phyloP scores from a whole-genome alignment of 2,113 vertebrate genomes.

The Megaptera novaeangliae region DNA sequence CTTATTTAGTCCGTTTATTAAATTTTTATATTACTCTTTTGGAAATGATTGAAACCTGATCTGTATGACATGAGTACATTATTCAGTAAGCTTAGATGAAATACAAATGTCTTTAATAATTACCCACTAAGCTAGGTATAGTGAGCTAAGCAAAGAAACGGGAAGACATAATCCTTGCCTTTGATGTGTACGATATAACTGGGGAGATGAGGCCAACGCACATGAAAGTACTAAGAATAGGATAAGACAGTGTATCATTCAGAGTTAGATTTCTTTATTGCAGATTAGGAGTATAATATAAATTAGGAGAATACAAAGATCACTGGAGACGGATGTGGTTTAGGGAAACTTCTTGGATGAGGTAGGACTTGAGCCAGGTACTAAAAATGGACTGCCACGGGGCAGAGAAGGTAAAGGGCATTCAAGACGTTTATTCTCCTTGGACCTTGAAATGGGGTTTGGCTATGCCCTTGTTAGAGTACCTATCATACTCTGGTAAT shows the following conservation, averaged over 20 bases:
- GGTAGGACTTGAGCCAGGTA: background rate
- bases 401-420: background rate
- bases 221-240: background rate
- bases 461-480: background rate
- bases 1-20: background rate
- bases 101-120: background rate
- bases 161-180: background rate
- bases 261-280: background rate
- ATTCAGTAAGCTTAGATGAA: constrained; percentile 18
- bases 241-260: background rate
- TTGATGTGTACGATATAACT: background rate
- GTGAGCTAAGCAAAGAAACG: background rate
- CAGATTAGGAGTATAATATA: background rate
- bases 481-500: background rate
- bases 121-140: background rate
- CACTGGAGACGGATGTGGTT: background rate
- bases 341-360: background rate
- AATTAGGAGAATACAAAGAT: background rate
- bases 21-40: background rate
- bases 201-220: background rate
- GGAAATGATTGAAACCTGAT: constrained; percentile 16
- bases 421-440: background rate
- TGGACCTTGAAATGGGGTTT: background rate
- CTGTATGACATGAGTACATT: constrained; percentile 49
- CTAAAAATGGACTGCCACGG: background rate